Percentiles rank a stretch among this genome's conserved stretches.
Evolutionary conservation across 2,888 invertebrate genomes (phyloP).

Genomic region (Ptilodon capucinus): DNA sequence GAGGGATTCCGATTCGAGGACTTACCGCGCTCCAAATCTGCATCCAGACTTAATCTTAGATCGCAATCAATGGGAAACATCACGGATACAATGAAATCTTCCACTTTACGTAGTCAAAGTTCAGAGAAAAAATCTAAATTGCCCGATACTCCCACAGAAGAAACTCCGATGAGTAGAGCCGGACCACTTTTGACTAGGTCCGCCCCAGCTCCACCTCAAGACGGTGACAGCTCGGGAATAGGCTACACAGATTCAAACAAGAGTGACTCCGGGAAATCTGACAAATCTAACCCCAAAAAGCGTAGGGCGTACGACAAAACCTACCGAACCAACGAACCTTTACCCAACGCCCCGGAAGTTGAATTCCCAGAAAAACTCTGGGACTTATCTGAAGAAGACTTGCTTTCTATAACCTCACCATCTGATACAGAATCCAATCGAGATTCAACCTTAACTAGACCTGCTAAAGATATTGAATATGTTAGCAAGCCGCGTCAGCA

Average conservation of each 20-base stretch:
- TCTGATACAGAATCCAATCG: constrained; percentile 84
- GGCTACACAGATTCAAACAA: constrained; percentile 79
- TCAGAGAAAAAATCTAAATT: constrained; percentile 63
- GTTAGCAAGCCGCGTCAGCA: constrained; percentile 82
- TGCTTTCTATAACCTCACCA: constrained; percentile 77
- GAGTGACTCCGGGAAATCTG: constrained; percentile 77
- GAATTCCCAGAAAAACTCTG: constrained; percentile 92
- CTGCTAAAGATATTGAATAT: constrained; percentile 85
- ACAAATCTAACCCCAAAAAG: constrained; percentile 83
- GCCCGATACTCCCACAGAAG: constrained; percentile 67
- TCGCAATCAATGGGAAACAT: constrained; percentile 79
- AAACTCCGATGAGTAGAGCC: constrained; percentile 49
- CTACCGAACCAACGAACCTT: constrained; percentile 92
- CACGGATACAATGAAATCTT: constrained; percentile 75
- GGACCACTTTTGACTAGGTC: constrained; percentile 44
- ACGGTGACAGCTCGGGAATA: constrained; percentile 76
- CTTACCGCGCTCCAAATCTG: constrained; percentile 82
- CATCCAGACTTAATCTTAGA: constrained; percentile 82
- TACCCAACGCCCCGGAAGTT: constrained; percentile 87
- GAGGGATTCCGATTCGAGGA: constrained; percentile 81
- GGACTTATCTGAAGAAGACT: constrained; percentile 87
- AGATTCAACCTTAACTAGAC: constrained; percentile 80
- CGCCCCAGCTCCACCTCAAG: constrained; percentile 60
- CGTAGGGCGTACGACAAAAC: constrained; percentile 90
- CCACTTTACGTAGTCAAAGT: constrained; percentile 61